Evolutionary conservation across 2,113 vertebrate species (phyloP).

Genomic region (Tylochromis polylepis): DNA sequence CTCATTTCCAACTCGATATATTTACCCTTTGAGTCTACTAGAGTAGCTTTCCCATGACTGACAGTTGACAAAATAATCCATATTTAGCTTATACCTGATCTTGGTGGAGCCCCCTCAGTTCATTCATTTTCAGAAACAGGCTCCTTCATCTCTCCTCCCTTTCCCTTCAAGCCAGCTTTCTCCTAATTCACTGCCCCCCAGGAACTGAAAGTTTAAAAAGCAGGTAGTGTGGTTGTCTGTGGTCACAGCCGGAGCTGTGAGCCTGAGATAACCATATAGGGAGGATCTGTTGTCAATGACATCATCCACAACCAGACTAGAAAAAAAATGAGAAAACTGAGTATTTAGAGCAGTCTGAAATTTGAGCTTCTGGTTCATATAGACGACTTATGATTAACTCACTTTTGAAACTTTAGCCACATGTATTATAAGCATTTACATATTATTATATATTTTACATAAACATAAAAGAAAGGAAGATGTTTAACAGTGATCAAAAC

Average conservation of each 20-base stretch:
- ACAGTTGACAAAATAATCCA: not conserved
- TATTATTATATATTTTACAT: not conserved
- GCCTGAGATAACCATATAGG: not conserved
- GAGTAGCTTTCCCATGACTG: not conserved
- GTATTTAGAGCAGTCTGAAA: not conserved
- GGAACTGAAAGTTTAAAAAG: not conserved
- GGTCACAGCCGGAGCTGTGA: not conserved
- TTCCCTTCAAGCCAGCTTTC: not conserved
- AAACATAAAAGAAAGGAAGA: not conserved
- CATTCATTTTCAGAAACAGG: not conserved
- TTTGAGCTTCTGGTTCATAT: not conserved
- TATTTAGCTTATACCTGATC: not conserved
- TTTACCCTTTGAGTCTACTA: not conserved
- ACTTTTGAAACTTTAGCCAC: rapidly evolving
- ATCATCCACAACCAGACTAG: not conserved
- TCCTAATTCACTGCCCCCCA: not conserved
- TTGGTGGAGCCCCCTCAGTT: not conserved
- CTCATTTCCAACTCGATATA: not conserved
- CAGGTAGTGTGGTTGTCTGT: not conserved
- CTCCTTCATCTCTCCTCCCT: not conserved
- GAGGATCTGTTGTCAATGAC: not conserved
- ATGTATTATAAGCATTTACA: not conserved
- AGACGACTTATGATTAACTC: not conserved
- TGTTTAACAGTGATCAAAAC: not conserved
- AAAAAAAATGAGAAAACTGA: not conserved